Percentiles rank a stretch among this genome's conserved stretches.
phyloP scores from a whole-genome alignment of 2,888 invertebrate species.

The Dromius quadrimaculatus region DNA sequence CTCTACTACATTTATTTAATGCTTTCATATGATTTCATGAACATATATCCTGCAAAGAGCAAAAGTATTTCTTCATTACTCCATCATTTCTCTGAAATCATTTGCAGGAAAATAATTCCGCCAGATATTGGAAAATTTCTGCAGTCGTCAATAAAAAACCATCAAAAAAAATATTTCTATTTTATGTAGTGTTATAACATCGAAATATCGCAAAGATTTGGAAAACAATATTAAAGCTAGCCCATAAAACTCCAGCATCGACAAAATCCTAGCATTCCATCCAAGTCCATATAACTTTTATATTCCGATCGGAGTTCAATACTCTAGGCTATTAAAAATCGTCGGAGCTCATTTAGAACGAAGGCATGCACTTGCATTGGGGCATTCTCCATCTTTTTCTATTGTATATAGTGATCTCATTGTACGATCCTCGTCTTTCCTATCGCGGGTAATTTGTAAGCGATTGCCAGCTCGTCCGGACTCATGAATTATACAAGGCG shows the following conservation, averaged over 20 bases:
- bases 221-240: constrained; percentile 14
- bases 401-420: background rate
- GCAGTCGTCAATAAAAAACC: too few species aligned
- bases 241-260: constrained; percentile 17
- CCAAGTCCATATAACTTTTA: constrained; percentile 40
- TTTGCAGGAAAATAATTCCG: too few species aligned
- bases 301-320: constrained; percentile 34
- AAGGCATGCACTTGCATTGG: constrained; percentile 22
- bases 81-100: too few species aligned
- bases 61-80: too few species aligned
- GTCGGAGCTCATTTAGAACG: constrained; percentile 42
- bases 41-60: too few species aligned
- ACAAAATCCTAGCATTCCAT: constrained; percentile 18
- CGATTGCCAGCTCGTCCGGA: constrained; percentile 54
- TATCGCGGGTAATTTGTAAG: constrained; percentile 53
- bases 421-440: constrained; percentile 28
- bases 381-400: background rate
- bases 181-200: too few species aligned
- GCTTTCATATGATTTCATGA: too few species aligned
- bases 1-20: too few species aligned
- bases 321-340: constrained; percentile 44
- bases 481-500: constrained; percentile 54
- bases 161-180: too few species aligned
- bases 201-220: constrained; percentile 8
- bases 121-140: too few species aligned